Evolutionary conservation across 2,888 invertebrate genomes (phyloP).

Genomic region (Cabera pusaria): DNA sequence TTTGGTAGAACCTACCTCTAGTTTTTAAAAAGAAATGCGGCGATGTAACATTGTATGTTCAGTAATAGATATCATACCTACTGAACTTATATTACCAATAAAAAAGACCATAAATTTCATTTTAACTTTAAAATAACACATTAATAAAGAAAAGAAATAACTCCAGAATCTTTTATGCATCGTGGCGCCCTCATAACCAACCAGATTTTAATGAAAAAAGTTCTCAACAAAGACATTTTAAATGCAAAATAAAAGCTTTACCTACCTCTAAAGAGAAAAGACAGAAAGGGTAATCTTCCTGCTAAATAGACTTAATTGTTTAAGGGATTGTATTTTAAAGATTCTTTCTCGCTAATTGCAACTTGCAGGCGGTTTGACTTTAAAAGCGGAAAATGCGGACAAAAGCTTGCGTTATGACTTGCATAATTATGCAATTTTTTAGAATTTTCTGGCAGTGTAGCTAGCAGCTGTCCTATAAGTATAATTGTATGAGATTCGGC

Average conservation of each 20-base stretch:
- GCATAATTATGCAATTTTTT: constrained; percentile 13
- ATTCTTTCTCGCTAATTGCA: constrained; percentile 23
- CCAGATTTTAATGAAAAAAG: constrained; percentile 65
- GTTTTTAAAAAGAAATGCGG: too few species aligned
- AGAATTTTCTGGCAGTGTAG: too few species aligned
- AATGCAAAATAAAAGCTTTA: constrained; percentile 53
- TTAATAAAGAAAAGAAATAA: constrained; percentile 35
- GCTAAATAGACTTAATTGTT: constrained; percentile 41
- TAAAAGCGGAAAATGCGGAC: constrained; percentile 8
- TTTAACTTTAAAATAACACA: constrained; percentile 14
- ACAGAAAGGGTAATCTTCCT: constrained; percentile 29
- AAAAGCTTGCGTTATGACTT: constrained; percentile 9
- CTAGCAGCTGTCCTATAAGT: too few species aligned
- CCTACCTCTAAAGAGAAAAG: constrained; percentile 24
- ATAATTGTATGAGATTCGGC: too few species aligned
- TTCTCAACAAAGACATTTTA: constrained; percentile 56
- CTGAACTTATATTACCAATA: too few species aligned
- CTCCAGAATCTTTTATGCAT: constrained; percentile 55
- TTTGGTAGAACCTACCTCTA: too few species aligned
- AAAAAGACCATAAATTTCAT: constrained; percentile 13
- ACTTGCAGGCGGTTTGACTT: constrained; percentile 11
- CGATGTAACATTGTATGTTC: too few species aligned
- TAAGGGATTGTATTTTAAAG: constrained; percentile 27
- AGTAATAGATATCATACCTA: too few species aligned
- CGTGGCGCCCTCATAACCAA: constrained; percentile 48